Conservation (phyloP, 1,140 invertebrate genomes). For the Magallana angulata region DNA sequence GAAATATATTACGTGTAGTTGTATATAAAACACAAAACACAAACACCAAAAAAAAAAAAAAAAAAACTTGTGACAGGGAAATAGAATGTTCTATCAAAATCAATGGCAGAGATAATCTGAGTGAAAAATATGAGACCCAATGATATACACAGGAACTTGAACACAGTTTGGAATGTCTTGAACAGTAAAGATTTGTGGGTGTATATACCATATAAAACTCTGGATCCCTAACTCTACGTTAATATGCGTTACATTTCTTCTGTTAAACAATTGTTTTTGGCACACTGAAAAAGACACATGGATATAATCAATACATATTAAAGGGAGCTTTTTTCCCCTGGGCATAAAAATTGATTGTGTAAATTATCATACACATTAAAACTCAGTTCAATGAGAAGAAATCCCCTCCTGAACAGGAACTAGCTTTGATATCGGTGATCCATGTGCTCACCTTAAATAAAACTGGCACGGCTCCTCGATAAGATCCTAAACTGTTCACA, state of each 20-base stretch:
- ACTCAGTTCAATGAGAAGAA: not conserved
- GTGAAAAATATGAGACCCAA: slow-evolving; percentile 16
- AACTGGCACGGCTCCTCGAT: not conserved
- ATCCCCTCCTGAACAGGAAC: not conserved
- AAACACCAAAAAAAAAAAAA: not conserved
- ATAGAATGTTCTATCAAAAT: not conserved
- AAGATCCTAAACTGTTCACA: not conserved
- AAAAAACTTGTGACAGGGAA: not conserved
- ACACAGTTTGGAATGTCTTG: slow-evolving; percentile 41
- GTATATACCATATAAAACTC: slow-evolving; percentile 11
- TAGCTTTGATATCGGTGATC: not conserved
- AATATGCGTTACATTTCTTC: not conserved
- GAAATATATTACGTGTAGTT: not conserved
- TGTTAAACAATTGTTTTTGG: not conserved
- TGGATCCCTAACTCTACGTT: slow-evolving; percentile 17
- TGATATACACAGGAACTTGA: slow-evolving; percentile 8
- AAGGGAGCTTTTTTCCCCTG: too few relatives aligned
- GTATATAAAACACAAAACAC: not conserved
- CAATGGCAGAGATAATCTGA: slow-evolving; percentile 2
- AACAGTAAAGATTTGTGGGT: not conserved
- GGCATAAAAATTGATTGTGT: not conserved
- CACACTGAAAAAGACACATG: not conserved
- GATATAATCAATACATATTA: not conserved
- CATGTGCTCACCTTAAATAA: not conserved
- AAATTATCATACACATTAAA: not conserved